Conservation (phyloP, 2,888 invertebrate genomes). For the Hypolimnas misippus region DNA sequence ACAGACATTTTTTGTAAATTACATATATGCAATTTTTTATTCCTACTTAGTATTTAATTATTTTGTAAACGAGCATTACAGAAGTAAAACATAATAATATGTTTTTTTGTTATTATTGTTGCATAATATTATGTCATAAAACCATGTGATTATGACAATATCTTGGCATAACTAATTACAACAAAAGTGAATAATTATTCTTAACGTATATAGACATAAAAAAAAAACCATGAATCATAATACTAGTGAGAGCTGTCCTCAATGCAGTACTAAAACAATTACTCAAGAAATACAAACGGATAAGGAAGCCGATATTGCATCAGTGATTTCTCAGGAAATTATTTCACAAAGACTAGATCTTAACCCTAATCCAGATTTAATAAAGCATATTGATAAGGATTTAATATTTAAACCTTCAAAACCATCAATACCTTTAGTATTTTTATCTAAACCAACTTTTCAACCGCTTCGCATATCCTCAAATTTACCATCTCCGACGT, state of each 20-base stretch:
- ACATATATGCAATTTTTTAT: too few species aligned
- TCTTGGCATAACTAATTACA: background rate
- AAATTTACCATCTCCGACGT: constrained; percentile 50
- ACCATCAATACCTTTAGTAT: constrained; percentile 44
- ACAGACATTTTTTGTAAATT: background rate
- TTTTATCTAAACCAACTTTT: constrained; percentile 43
- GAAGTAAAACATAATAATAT: too few species aligned
- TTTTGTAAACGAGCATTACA: too few species aligned
- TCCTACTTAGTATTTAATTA: too few species aligned
- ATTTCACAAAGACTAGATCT: constrained; percentile 37
- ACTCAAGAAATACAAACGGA: constrained; percentile 23
- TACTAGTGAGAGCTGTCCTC: constrained; percentile 13
- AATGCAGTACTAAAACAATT: constrained; percentile 21
- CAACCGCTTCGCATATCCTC: constrained; percentile 47
- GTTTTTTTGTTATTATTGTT: too few species aligned
- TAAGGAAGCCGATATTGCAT: constrained; percentile 33
- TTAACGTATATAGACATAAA: background rate
- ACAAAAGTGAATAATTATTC: background rate
- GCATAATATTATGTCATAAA: background rate
- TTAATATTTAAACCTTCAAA: constrained; percentile 7
- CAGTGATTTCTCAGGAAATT: constrained; percentile 41
- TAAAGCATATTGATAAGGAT: background rate
- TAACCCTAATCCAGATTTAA: constrained; percentile 1
- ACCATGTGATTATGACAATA: background rate
- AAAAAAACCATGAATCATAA: constrained; percentile 30